A percentile compares a stretch with the other conserved stretches of the same genome.
phyloP scores from a whole-genome alignment of 2,888 invertebrate species.

The Keiferia lycopersicella region DNA sequence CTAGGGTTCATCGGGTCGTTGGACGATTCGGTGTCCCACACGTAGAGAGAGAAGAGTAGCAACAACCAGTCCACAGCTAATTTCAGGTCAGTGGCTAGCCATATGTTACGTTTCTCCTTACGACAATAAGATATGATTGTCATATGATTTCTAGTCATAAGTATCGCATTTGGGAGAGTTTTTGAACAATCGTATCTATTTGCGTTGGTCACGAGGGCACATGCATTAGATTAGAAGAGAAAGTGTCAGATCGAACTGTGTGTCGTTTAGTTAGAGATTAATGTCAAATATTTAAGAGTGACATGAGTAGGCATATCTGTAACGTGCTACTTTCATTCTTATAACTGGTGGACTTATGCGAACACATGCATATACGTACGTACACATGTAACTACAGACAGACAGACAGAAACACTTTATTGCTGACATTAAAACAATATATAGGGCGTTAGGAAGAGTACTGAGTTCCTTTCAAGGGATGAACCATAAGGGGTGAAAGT shows the following conservation, averaged over 20 bases:
- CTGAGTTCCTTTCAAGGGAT: too few relatives aligned
- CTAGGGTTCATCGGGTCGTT: too few relatives aligned
- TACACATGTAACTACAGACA: background rate
- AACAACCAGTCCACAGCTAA: too few relatives aligned
- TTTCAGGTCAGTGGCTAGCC: too few relatives aligned
- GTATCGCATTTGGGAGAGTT: background rate
- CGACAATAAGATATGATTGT: background rate
- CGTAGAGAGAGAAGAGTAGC: too few relatives aligned
- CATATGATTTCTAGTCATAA: background rate
- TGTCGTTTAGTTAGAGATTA: background rate
- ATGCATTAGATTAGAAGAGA: background rate
- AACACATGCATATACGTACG: background rate
- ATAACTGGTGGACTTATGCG: too few relatives aligned
- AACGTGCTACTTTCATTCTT: too few relatives aligned
- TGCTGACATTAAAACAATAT: too few relatives aligned
- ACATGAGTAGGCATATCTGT: background rate
- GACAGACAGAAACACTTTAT: too few relatives aligned
- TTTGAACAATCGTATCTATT: background rate
- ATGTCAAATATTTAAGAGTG: constrained; percentile 2
- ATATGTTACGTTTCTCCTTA: constrained; percentile 5
- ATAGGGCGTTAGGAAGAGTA: too few relatives aligned
- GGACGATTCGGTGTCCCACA: too few relatives aligned
- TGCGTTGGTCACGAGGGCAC: background rate
- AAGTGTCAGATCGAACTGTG: background rate
- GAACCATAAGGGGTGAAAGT: too few relatives aligned